Conservation (phyloP, 2,113 vertebrate species). For the Sterna hirundo region DNA sequence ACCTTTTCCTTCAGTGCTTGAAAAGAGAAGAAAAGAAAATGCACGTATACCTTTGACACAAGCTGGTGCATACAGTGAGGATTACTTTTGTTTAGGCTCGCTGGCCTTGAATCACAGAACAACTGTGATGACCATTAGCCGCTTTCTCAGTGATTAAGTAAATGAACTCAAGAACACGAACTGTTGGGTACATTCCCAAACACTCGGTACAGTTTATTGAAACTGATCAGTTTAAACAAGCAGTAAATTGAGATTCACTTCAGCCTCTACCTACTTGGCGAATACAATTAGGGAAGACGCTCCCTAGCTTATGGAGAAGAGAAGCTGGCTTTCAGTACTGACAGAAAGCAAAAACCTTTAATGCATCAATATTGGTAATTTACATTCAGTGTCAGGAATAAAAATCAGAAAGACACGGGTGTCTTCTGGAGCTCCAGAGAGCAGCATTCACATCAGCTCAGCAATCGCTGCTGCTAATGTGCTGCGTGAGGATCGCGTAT, state of each 20-base stretch:
- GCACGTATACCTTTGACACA: background rate
- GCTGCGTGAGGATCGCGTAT: background rate
- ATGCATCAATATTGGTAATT: background rate
- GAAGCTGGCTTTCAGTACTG: slow-evolving; percentile 31
- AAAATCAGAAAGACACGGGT: background rate
- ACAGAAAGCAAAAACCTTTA: slow-evolving; percentile 1
- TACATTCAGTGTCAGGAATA: background rate
- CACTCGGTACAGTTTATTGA: slow-evolving; percentile 66
- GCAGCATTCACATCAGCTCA: background rate
- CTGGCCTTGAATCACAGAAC: background rate
- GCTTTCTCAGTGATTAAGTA: slow-evolving; percentile 23
- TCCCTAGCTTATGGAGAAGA: slow-evolving; percentile 47
- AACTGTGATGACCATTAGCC: slow-evolving; percentile 12
- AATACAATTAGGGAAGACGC: slow-evolving; percentile 77
- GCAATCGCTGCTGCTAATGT: background rate
- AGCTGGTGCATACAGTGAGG: background rate
- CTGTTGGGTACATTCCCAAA: slow-evolving; percentile 52
- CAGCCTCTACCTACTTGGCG: slow-evolving; percentile 50
- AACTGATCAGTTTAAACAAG: slow-evolving; percentile 75
- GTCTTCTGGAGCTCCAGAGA: slow-evolving; percentile 6
- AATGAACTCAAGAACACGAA: background rate
- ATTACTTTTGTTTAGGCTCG: background rate
- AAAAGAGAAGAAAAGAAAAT: background rate
- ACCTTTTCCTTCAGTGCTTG: background rate
- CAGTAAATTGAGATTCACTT: slow-evolving; percentile 79